Base-by-base conservation (phyloP, 2,113 vertebrate genomes). In the Chaetodon auriga region DNA sequence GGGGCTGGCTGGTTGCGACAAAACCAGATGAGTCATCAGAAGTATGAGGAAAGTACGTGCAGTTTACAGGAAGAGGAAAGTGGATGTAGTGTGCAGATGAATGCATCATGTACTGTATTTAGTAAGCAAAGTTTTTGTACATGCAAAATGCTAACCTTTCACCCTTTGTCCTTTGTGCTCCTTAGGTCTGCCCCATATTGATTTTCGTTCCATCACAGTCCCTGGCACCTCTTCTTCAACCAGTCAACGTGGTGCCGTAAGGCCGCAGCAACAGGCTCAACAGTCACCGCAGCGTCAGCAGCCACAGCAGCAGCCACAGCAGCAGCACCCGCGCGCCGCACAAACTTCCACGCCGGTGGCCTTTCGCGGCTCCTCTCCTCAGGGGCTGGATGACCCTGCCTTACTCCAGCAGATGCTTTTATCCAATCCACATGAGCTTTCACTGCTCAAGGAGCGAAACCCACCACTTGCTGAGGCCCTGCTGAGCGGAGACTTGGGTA, bases 401-500 rank as follows among this genome's bases (percentile, higher is more conserved):
- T 93, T 99, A 91, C 95, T 99, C 6, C 95, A 98, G 84, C 97
- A 99, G 88, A 99, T 99, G 98, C 88, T 99, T 66, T 91, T 99
- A 41, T 95, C 97, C 38, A 99, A 98, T 89, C 98, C 98, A 1
- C 98, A 99, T 0, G 98, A 99, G 93, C 95, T 99, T 64, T 99
- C 98, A 0, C 96, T 99, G 84, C 95, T 99, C 57, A 99, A 99
- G 92, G 98, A 99, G 84, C 95, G 98, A 54, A 99, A 99, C 69
- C 98, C 98, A 0, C 97, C 98, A 0, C 90, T 99, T 68, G 98
- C 98, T 0, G 98, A 99, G 62, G 98, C 98, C 0, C 94, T 99
- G 85, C 96, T 99, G 66, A 99, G 98, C 2, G 98, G 98, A 89
- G 97, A 99, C 84, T 95, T 99, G 0, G 98, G 98, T 99, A 89